These are phyloP conservation scores for Ellobium chinense DNA, from an alignment of 2,888 invertebrate species.

Conservation along the genomic window DNA sequence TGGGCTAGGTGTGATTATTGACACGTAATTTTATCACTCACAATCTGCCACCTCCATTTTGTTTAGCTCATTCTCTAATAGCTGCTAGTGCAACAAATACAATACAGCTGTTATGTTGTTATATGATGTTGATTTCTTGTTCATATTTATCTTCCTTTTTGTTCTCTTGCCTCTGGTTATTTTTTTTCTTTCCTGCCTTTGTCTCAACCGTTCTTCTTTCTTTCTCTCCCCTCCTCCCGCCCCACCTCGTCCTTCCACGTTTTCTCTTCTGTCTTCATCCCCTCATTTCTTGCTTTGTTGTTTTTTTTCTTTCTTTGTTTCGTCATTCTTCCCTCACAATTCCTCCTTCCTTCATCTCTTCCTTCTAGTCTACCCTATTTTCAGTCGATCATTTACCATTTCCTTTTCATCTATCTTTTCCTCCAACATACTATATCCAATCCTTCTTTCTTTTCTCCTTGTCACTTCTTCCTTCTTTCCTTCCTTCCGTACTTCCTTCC, in stretches of 20 bases:
- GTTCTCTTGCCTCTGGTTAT: no score
- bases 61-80: no score
- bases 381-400: no score
- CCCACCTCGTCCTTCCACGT: background rate
- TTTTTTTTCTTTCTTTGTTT: conserved; percentile 6
- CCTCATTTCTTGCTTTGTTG: background rate
- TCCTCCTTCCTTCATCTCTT: background rate
- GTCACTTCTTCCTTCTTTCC: background rate
- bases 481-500: background rate
- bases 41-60: no score
- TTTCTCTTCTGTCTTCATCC: background rate
- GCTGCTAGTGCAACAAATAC: no score
- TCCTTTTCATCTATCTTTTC: background rate
- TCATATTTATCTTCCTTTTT: no score
- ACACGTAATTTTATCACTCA: no score
- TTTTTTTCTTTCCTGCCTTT: no score
- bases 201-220: no score
- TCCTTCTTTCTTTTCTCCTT: background rate
- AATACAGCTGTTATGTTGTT: no score
- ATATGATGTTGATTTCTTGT: no score
- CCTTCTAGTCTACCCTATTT: background rate
- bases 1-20: no score
- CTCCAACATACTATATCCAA: background rate
- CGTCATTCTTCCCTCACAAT: background rate
- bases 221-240: background rate